Conservation (phyloP, 2,888 invertebrate species). For the Carpatolechia fugitivella region DNA sequence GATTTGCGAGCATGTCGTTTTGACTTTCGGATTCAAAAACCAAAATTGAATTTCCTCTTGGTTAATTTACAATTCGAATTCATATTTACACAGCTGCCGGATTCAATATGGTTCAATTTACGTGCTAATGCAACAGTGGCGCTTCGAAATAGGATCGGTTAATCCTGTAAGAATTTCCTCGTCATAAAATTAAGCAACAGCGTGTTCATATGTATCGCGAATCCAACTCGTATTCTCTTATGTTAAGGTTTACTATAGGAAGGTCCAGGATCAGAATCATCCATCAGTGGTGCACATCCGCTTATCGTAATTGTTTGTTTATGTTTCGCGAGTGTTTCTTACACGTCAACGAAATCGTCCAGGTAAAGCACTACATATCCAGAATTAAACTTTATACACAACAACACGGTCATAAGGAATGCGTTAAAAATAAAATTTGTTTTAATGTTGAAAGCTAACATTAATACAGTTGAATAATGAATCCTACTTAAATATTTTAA, state of each 20-base stretch:
- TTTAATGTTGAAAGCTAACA: background rate
- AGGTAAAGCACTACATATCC: background rate
- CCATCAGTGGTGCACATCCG: slow-evolving; percentile 33
- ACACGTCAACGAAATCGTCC: slow-evolving; percentile 41
- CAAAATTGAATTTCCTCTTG: slow-evolving; percentile 13
- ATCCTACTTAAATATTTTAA: no score
- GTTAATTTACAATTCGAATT: slow-evolving; percentile 27
- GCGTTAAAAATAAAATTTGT: background rate
- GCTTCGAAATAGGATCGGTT: slow-evolving; percentile 23
- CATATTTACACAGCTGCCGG: slow-evolving; percentile 35
- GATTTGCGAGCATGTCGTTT: background rate
- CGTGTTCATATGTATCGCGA: background rate
- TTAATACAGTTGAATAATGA: no score
- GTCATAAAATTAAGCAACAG: slow-evolving; percentile 13
- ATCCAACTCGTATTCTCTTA: background rate
- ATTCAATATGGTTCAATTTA: slow-evolving; percentile 34
- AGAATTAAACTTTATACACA: background rate
- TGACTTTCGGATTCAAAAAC: slow-evolving; percentile 2
- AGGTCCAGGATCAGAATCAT: background rate
- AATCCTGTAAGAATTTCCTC: slow-evolving; percentile 25
- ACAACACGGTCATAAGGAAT: background rate
- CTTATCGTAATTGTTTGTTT: slow-evolving; percentile 45
- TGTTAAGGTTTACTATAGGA: slow-evolving; percentile 10
- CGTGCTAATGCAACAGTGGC: slow-evolving; percentile 35
- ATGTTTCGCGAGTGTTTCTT: slow-evolving; percentile 41